phyloP scores from a whole-genome alignment of 2,113 vertebrate species.

The Hassar affinis region DNA sequence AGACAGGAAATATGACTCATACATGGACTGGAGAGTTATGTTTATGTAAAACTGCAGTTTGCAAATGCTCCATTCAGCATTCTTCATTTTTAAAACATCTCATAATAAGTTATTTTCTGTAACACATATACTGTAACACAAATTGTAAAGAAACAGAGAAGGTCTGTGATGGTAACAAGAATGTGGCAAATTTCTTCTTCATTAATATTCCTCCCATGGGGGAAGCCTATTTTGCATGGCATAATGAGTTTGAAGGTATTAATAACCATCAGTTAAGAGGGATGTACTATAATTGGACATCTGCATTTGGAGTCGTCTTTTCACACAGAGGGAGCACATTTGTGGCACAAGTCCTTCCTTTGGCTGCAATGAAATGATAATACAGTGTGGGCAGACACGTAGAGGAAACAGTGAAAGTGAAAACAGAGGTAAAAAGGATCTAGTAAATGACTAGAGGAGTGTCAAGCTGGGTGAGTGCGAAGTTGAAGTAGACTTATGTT shows the following conservation, averaged over 20 bases:
- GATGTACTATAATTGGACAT: constrained; percentile 71
- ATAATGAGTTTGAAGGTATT: constrained; percentile 74
- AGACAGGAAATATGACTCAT: not conserved
- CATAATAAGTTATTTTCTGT: not conserved
- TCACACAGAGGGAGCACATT: constrained; percentile 50
- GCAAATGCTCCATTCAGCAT: too few species aligned
- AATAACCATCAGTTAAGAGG: constrained; percentile 74
- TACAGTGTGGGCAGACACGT: constrained; percentile 23
- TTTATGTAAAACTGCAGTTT: not conserved
- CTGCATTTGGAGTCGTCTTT: constrained; percentile 60
- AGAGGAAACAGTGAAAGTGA: constrained; percentile 31
- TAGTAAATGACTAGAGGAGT: constrained; percentile 9
- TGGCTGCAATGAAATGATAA: constrained; percentile 47
- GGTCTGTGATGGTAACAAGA: constrained; percentile 22
- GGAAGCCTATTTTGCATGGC: constrained; percentile 68
- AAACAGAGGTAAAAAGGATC: not conserved
- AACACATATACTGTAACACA: not conserved
- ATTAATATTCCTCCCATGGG: constrained; percentile 70
- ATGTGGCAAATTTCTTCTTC: constrained; percentile 56
- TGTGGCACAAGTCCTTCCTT: constrained; percentile 51
- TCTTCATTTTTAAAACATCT: not conserved
- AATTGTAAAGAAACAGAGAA: not conserved
- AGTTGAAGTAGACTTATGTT: constrained; percentile 8
- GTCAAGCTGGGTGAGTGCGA: constrained; percentile 1
- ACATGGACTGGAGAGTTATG: not conserved